These are phyloP conservation scores for Callochromis pleurospilus DNA, from an alignment of 2,113 vertebrate species.

Conservation along the genomic window DNA sequence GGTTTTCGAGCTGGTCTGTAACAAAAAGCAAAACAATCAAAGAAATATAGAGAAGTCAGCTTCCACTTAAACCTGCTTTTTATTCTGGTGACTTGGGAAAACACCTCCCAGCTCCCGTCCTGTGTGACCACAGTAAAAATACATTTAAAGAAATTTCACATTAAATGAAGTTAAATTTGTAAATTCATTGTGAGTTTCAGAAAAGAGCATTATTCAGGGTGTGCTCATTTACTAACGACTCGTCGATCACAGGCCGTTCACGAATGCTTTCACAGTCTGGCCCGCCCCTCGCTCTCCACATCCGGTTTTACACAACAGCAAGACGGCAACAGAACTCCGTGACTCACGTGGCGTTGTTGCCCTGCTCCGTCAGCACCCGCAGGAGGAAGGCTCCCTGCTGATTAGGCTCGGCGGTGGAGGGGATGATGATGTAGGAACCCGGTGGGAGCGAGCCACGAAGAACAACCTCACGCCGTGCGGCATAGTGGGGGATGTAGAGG, in stretches of 20 bases:
- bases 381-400: slow-evolving; percentile 70
- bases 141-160: not conserved
- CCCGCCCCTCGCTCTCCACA: not conserved
- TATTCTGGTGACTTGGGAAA: not conserved
- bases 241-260: accelerated
- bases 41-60: not conserved
- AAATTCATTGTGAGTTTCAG: not conserved
- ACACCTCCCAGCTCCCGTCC: accelerated
- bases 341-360: slow-evolving; percentile 59
- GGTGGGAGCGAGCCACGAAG: slow-evolving; percentile 53
- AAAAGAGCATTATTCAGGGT: not conserved
- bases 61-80: not conserved
- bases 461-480: slow-evolving; percentile 55
- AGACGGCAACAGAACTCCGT: not conserved
- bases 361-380: slow-evolving; percentile 65
- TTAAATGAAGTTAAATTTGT: not conserved
- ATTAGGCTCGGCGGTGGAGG: slow-evolving; percentile 40
- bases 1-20: slow-evolving; percentile 44
- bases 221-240: not conserved
- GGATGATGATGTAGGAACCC: slow-evolving; percentile 70
- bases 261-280: not conserved
- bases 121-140: not conserved
- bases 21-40: not conserved
- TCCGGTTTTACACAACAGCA: not conserved
- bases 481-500: not conserved